These are phyloP conservation scores for Palythoa grandiflora DNA, from an alignment of 92 coral and sea anemone genomes.

Conservation along the genomic window DNA sequence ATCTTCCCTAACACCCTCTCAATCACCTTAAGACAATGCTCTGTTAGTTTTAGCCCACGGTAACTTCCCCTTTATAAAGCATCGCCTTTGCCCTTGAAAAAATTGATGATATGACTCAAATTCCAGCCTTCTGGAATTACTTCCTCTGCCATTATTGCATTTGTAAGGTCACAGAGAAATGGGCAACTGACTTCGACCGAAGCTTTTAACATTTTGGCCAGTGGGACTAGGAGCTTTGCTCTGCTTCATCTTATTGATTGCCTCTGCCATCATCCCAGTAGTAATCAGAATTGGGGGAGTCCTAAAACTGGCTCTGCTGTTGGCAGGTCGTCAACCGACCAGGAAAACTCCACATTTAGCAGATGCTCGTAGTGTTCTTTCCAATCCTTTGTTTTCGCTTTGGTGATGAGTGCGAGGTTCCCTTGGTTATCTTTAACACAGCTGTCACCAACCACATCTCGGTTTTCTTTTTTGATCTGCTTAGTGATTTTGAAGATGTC, in stretches of 20 bases:
- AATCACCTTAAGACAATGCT: too few relatives aligned
- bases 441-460: conserved; percentile 51
- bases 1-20: too few relatives aligned
- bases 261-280: conserved; percentile 36
- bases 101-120: too few relatives aligned
- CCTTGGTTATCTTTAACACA: conserved; percentile 50
- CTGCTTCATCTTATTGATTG: conserved; percentile 41
- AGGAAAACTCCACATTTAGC: conserved; percentile 51
- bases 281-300: conserved; percentile 30
- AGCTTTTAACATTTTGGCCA: conserved; percentile 60
- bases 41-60: too few relatives aligned
- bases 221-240: conserved; percentile 55
- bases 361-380: conserved; percentile 45
- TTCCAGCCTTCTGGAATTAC: conserved; percentile 50
- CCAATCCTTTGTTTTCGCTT: conserved; percentile 47
- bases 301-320: conserved; percentile 38
- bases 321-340: conserved; percentile 39
- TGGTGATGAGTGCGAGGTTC: conserved; percentile 21
- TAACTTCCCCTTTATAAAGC: too few relatives aligned
- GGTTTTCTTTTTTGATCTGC: conserved; percentile 49
- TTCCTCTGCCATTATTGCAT: conserved; percentile 29
- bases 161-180: conserved; percentile 17
- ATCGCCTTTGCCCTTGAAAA: too few relatives aligned
- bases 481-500: conserved; percentile 34
- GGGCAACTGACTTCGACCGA: conserved; percentile 34